A percentile compares a stretch with the other conserved stretches of the same genome.
Conservation (phyloP, 2,888 invertebrate genomes). For the Apantesis nais region DNA sequence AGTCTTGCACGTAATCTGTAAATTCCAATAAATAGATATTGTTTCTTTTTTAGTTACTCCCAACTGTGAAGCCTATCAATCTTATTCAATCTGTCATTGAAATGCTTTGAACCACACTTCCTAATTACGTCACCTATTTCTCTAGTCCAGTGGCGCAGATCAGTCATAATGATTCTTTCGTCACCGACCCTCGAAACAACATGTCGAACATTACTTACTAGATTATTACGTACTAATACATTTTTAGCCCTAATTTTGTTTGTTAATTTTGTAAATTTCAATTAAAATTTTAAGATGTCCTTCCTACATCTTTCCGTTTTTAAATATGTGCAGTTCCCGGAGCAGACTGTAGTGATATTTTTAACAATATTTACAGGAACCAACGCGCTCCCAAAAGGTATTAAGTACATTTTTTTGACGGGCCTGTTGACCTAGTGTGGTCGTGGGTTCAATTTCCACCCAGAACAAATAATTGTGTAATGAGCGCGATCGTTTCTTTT, state of each 20-base stretch:
- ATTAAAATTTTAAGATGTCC: no score
- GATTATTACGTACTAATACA: constrained; percentile 24
- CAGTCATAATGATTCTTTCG: constrained; percentile 32
- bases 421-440: no score
- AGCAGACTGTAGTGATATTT: no score
- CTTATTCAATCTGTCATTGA: constrained; percentile 22
- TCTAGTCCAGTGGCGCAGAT: constrained; percentile 45
- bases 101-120: constrained; percentile 22
- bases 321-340: no score
- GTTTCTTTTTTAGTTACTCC: not conserved
- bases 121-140: constrained; percentile 36
- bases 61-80: constrained; percentile 9
- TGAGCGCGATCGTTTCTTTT: no score
- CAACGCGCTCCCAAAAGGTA: no score
- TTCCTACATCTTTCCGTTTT: no score
- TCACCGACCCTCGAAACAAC: constrained; percentile 28
- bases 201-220: constrained; percentile 31
- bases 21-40: not conserved
- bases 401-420: no score
- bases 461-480: no score
- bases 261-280: not conserved
- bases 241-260: no score
- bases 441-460: no score
- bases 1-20: not conserved
- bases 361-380: no score